These are phyloP conservation scores for Astyanax mexicanus DNA, from an alignment of 2,797 vertebrate species.

Conservation along the genomic window DNA sequence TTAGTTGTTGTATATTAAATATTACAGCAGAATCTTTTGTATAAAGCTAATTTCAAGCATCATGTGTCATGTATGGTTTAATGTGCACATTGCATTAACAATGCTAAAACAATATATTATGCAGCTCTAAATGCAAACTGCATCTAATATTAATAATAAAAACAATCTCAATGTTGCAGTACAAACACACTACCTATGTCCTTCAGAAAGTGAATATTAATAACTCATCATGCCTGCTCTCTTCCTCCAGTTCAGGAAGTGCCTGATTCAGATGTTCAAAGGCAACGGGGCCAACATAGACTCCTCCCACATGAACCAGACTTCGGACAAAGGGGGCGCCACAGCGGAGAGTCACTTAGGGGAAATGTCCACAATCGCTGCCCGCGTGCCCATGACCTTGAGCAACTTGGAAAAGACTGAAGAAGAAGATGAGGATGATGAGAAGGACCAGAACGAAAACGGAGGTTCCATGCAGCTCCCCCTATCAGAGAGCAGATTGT, in stretches of 20 bases:
- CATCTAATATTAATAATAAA: too few species aligned
- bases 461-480: conserved; percentile 46
- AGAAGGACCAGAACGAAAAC: conserved; percentile 42
- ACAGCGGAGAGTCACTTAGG: conserved; percentile 76
- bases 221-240: background rate
- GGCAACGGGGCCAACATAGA: conserved; percentile 69
- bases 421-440: conserved; percentile 49
- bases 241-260: conserved; percentile 86
- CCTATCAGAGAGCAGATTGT: conserved; percentile 46
- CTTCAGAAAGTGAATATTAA: background rate
- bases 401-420: conserved; percentile 50
- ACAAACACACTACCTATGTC: background rate
- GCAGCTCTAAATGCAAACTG: too few species aligned
- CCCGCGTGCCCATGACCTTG: conserved; percentile 66
- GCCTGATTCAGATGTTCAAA: conserved; percentile 85
- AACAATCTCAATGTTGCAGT: background rate
- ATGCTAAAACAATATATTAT: too few species aligned
- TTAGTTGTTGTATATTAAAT: too few species aligned
- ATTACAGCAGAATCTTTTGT: too few species aligned
- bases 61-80: too few species aligned
- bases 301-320: conserved; percentile 72
- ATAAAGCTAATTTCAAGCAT: too few species aligned
- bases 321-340: conserved; percentile 74
- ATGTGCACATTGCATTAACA: too few species aligned
- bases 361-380: conserved; percentile 79